Evolutionary conservation across 1,140 invertebrate genomes (phyloP).

Genomic region (Plodia interpunctella): DNA sequence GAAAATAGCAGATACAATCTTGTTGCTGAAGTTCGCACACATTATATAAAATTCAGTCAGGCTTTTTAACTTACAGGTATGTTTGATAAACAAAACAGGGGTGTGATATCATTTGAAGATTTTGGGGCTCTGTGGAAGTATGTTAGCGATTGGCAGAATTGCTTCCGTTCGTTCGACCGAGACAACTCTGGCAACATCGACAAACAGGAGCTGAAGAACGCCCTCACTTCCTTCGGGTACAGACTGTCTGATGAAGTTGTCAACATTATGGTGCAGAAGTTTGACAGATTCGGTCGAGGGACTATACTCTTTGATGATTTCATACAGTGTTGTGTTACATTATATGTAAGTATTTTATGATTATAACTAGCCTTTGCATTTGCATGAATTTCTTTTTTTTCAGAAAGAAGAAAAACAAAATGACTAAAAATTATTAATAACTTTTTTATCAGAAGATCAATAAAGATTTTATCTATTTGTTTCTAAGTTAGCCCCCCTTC

Average conservation of each 20-base stretch:
- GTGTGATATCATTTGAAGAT: slow-evolving; percentile 96
- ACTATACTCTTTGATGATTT: slow-evolving; percentile 99
- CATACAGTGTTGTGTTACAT: slow-evolving; percentile 95
- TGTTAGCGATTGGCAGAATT: slow-evolving; percentile 98
- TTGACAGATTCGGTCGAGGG: slow-evolving; percentile 93
- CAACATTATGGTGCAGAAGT: slow-evolving; percentile 91
- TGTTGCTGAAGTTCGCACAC: too few species aligned
- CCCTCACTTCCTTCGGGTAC: slow-evolving; percentile 95
- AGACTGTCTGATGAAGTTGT: slow-evolving; percentile 91
- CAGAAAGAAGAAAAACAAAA: too few species aligned
- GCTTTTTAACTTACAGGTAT: slow-evolving; percentile 89
- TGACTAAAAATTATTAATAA: too few species aligned
- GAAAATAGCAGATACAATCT: too few species aligned
- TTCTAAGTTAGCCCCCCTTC: too few species aligned
- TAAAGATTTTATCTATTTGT: too few species aligned
- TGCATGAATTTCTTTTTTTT: too few species aligned
- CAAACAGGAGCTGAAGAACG: slow-evolving; percentile 91
- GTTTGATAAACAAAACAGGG: slow-evolving; percentile 95
- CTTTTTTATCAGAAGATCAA: too few species aligned
- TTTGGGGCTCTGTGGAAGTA: slow-evolving; percentile 98
- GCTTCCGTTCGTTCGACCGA: slow-evolving; percentile 95
- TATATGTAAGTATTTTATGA: slow-evolving; percentile 92
- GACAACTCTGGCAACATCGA: slow-evolving; percentile 98
- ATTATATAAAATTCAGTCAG: too few species aligned
- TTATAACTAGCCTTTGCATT: too few species aligned